phyloP scores from a whole-genome alignment of 2,797 vertebrate species.

The Galaxias olidus region DNA sequence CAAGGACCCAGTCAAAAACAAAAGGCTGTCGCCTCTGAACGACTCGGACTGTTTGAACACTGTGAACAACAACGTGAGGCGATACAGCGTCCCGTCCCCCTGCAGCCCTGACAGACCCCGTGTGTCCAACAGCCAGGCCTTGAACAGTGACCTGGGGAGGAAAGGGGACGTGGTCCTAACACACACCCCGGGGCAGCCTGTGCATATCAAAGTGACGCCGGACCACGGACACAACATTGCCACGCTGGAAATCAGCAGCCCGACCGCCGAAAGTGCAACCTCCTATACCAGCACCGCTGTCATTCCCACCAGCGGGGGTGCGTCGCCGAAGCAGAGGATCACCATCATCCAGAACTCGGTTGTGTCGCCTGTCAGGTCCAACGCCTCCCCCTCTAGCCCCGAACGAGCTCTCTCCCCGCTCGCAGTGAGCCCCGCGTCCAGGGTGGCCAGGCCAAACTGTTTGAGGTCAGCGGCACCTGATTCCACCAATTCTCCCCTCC shows the following conservation, averaged over 20 bases:
- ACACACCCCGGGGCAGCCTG: slow-evolving; percentile 87
- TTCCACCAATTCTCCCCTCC: slow-evolving; percentile 85
- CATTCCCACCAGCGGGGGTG: slow-evolving; percentile 84
- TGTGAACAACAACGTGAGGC: slow-evolving; percentile 76
- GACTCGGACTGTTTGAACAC: slow-evolving; percentile 69
- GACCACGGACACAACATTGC: slow-evolving; percentile 90
- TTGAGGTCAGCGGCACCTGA: slow-evolving; percentile 85
- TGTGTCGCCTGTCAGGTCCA: slow-evolving; percentile 68
- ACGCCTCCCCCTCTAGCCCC: slow-evolving; percentile 70
- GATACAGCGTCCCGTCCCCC: slow-evolving; percentile 78
- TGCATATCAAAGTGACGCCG: slow-evolving; percentile 95
- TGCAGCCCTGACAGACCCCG: slow-evolving; percentile 77
- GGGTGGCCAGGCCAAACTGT: slow-evolving; percentile 81
- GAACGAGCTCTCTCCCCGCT: slow-evolving; percentile 82
- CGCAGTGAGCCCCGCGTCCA: slow-evolving; percentile 76
- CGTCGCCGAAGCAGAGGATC: slow-evolving; percentile 91
- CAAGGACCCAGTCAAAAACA: slow-evolving; percentile 70
- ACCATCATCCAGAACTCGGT: slow-evolving; percentile 92
- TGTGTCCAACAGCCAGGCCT: slow-evolving; percentile 82
- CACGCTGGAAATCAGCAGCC: slow-evolving; percentile 92
- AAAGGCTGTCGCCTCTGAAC: slow-evolving; percentile 71
- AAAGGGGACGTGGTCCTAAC: slow-evolving; percentile 83
- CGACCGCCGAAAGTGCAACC: slow-evolving; percentile 80
- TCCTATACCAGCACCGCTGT: slow-evolving; percentile 92
- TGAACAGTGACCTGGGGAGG: slow-evolving; percentile 79